These are phyloP conservation scores for Polypedilum vanderplanki DNA, from an alignment of 1,140 invertebrate genomes.

Conservation along the genomic window DNA sequence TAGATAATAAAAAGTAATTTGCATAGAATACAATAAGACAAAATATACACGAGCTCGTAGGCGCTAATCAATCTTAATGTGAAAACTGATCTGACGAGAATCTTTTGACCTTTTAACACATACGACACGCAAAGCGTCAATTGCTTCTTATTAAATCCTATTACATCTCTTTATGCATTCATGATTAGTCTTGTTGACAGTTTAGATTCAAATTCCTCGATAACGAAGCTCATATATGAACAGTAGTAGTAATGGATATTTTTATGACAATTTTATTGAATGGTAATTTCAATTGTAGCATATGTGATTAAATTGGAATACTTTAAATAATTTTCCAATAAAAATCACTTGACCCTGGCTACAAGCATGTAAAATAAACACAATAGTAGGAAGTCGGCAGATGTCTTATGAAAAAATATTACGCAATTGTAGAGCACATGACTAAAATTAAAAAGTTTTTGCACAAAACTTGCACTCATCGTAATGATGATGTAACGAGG, in stretches of 20 bases:
- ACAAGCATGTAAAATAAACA: neutral
- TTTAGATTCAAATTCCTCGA: too few species aligned
- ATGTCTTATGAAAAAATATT: neutral
- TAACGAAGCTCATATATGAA: too few species aligned
- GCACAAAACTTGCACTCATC: neutral
- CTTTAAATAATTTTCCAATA: slow-evolving; percentile 8
- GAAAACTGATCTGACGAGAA: too few species aligned
- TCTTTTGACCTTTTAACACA: too few species aligned
- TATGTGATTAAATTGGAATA: neutral
- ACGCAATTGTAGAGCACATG: neutral
- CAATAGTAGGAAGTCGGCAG: neutral
- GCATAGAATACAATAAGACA: too few species aligned
- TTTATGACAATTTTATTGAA: slow-evolving; percentile 4
- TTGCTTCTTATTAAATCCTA: too few species aligned
- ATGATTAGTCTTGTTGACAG: too few species aligned
- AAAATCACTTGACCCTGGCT: neutral
- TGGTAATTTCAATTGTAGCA: neutral
- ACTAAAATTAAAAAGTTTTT: neutral
- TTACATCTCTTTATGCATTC: too few species aligned
- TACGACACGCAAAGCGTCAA: too few species aligned
- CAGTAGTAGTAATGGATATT: neutral
- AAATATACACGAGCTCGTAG: too few species aligned
- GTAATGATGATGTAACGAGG: slow-evolving; percentile 5
- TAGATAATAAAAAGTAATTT: too few species aligned
- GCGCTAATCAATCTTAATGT: too few species aligned